phyloP scores from a whole-genome alignment of 2,888 invertebrate genomes.

The Tenthredo scrophulariae region DNA sequence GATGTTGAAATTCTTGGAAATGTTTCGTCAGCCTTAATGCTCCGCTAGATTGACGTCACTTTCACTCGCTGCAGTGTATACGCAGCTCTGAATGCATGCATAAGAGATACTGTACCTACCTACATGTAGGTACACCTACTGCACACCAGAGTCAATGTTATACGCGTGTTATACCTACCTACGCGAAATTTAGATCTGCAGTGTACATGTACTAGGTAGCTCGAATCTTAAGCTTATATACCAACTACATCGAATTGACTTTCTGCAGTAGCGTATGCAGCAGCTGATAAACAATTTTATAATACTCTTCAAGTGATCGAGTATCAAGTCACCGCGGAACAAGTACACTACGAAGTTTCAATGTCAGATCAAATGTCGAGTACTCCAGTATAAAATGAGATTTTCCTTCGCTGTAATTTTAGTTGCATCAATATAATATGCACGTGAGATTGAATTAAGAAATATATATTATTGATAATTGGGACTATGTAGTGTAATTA shows the following conservation, averaged over 20 bases:
- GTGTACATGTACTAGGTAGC: neutral
- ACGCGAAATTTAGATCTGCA: neutral
- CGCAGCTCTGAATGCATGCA: neutral
- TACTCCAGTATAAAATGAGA: neutral
- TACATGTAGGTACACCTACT: neutral
- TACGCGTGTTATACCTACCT: neutral
- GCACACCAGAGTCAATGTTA: neutral
- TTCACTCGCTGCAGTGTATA: constrained; percentile 23
- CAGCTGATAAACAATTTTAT: neutral
- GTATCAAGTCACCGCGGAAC: constrained; percentile 6
- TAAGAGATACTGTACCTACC: neutral
- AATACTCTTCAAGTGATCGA: neutral
- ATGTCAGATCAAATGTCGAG: constrained; percentile 5
- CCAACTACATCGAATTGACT: neutral
- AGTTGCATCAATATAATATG: neutral
- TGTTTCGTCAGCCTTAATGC: constrained; percentile 40
- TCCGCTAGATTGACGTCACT: constrained; percentile 41
- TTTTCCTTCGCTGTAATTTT: constrained; percentile 12
- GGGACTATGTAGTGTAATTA: neutral
- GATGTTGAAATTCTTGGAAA: constrained; percentile 44
- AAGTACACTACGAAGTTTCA: neutral
- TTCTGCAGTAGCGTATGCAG: neutral
- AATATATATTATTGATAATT: neutral
- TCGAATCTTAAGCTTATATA: neutral
- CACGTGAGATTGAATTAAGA: neutral